These are phyloP conservation scores for Lepidocyrtoides sp. DNA, from an alignment of 2,888 invertebrate species.

Conservation along the genomic window DNA sequence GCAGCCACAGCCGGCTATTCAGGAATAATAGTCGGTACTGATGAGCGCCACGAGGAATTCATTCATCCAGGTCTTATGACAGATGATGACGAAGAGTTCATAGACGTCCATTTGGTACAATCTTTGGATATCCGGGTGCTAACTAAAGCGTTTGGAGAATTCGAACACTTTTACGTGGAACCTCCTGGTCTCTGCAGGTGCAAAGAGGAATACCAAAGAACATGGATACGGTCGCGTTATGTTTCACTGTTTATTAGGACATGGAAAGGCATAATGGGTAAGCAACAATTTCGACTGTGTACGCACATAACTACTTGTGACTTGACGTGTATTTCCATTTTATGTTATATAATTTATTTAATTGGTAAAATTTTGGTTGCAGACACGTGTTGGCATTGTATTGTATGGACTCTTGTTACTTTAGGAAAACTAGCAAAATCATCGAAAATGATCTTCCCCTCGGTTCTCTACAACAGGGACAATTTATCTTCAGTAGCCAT, in stretches of 20 bases:
- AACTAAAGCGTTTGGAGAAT: constrained; percentile 11
- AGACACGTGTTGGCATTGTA: background rate
- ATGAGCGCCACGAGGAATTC: constrained; percentile 46
- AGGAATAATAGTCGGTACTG: constrained; percentile 58
- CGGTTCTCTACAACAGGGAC: constrained; percentile 29
- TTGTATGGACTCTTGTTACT: background rate
- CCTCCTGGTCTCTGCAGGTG: constrained; percentile 21
- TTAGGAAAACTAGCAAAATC: background rate
- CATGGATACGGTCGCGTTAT: constrained; percentile 42
- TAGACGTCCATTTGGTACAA: constrained; percentile 58
- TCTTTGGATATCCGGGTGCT: constrained; percentile 52
- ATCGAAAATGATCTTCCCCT: background rate
- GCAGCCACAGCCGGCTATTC: constrained; percentile 63
- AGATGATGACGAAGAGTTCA: constrained; percentile 67
- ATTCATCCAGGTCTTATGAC: constrained; percentile 22
- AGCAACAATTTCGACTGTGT: background rate
- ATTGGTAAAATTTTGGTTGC: background rate
- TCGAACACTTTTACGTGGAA: background rate
- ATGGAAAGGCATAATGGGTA: constrained; percentile 47
- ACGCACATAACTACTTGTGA: background rate
- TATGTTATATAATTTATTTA: background rate
- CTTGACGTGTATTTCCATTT: background rate
- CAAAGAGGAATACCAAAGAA: constrained; percentile 49
- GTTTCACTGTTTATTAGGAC: constrained; percentile 4
- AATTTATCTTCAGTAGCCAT: constrained; percentile 11